Percentiles rank a stretch among this genome's conserved stretches.
Conservation (phyloP, 1,140 invertebrate genomes). For the Dendrolimus punctatus region DNA sequence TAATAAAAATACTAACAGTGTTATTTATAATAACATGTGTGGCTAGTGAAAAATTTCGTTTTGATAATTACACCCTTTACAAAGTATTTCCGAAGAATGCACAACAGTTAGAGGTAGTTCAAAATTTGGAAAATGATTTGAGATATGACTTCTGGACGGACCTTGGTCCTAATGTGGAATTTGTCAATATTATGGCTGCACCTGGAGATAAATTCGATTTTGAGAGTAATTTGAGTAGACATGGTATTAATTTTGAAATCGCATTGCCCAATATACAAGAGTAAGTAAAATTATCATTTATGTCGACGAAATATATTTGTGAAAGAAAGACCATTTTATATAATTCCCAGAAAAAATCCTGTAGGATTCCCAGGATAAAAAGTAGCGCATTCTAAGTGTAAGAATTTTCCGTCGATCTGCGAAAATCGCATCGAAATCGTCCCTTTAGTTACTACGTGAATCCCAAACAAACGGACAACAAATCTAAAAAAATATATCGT, state of each 20-base stretch:
- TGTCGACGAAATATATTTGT: too few species aligned
- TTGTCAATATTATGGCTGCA: slow-evolving; percentile 39
- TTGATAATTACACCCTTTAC: slow-evolving; percentile 46
- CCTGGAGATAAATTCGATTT: slow-evolving; percentile 35
- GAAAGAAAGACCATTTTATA: too few species aligned
- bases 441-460: too few species aligned
- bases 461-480: too few species aligned
- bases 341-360: too few species aligned
- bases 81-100: slow-evolving; percentile 40
- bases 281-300: slow-evolving; percentile 32
- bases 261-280: slow-evolving; percentile 46
- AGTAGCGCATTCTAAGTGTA: too few species aligned
- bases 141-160: slow-evolving; percentile 51
- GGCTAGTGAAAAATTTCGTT: slow-evolving; percentile 30
- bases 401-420: too few species aligned
- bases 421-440: too few species aligned
- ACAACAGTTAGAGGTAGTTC: slow-evolving; percentile 29
- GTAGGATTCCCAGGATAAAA: too few species aligned
- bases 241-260: slow-evolving; percentile 34
- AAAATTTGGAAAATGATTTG: slow-evolving; percentile 25
- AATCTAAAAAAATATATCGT: too few species aligned
- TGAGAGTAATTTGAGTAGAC: slow-evolving; percentile 26
- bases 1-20: slow-evolving; percentile 18
- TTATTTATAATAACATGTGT: slow-evolving; percentile 10
- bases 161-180: slow-evolving; percentile 23